Percentiles rank a stretch among this genome's conserved stretches.
phyloP scores from a whole-genome alignment of 2,113 vertebrate species.

The Pionites leucogaster region DNA sequence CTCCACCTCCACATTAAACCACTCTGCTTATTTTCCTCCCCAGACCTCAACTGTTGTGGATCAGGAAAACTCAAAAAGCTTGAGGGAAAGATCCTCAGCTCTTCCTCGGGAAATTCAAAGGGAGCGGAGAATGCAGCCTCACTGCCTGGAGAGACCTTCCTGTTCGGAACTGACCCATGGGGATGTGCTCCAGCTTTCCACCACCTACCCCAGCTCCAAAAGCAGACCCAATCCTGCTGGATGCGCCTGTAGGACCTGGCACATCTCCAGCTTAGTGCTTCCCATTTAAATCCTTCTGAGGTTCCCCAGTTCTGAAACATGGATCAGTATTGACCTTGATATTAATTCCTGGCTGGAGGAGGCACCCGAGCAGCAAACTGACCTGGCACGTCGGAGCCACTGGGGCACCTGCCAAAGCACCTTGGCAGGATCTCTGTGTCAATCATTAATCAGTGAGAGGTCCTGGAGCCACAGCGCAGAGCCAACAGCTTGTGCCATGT shows the following conservation, averaged over 20 bases:
- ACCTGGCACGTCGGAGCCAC: accelerated
- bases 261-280: background rate
- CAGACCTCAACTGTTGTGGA: background rate
- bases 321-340: accelerated
- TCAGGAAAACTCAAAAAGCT: background rate
- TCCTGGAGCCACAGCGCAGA: background rate
- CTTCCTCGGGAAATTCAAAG: background rate
- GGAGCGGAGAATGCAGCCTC: background rate
- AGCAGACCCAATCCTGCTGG: background rate
- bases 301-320: accelerated
- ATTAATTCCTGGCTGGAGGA: background rate
- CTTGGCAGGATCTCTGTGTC: background rate
- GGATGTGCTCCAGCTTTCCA: background rate
- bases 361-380: background rate
- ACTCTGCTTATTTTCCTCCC: background rate
- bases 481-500: background rate
- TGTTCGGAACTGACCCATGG: background rate
- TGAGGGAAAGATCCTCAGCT: background rate
- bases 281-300: background rate
- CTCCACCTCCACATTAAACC: background rate
- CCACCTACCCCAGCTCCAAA: background rate
- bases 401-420: background rate
- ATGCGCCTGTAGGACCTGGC: background rate
- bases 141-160: background rate
- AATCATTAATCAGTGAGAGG: background rate